Evolutionary conservation across 2,797 vertebrate genomes (phyloP).

Genomic region (Hoplostethus atlanticus): DNA sequence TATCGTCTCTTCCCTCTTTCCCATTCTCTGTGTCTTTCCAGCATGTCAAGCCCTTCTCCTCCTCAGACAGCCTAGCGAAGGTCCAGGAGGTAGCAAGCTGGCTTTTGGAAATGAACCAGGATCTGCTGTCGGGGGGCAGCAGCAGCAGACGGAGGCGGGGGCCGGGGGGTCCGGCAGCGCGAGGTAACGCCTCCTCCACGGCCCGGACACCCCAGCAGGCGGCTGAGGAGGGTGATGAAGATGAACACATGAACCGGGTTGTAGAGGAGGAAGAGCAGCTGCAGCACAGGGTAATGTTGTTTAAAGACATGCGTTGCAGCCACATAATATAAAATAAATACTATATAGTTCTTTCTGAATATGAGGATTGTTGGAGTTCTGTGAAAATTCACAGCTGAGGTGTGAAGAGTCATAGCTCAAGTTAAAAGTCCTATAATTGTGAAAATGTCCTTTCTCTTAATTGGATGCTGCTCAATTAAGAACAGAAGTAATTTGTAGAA

Average conservation of each 20-base stretch:
- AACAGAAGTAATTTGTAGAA: too few relatives aligned
- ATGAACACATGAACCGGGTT: constrained; percentile 88
- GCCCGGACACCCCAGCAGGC: constrained; percentile 94
- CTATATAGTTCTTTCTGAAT: too few relatives aligned
- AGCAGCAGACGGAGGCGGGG: constrained; percentile 96
- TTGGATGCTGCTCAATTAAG: too few relatives aligned
- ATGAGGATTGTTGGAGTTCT: background rate
- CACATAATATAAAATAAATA: background rate
- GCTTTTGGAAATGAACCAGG: constrained; percentile 99
- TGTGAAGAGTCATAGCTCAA: background rate
- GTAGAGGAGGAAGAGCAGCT: constrained; percentile 82
- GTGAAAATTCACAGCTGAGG: background rate
- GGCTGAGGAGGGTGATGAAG: constrained; percentile 91
- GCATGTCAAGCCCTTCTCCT: constrained; percentile 98
- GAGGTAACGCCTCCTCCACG: constrained; percentile 97
- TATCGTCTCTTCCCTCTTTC: constrained; percentile 18
- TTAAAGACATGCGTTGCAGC: background rate
- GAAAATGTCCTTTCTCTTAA: background rate
- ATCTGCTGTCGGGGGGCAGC: constrained; percentile 99
- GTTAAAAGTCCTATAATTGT: background rate
- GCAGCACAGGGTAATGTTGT: constrained; percentile 71
- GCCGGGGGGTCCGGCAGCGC: constrained; percentile 91
- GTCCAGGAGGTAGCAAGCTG: constrained; percentile 99
- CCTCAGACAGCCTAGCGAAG: constrained; percentile 99
- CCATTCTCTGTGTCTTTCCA: constrained; percentile 69